Evolutionary conservation across 2,113 vertebrate species (phyloP), one percentile per base, ranked within the genome.

Genomic region (Murina feae): DNA sequence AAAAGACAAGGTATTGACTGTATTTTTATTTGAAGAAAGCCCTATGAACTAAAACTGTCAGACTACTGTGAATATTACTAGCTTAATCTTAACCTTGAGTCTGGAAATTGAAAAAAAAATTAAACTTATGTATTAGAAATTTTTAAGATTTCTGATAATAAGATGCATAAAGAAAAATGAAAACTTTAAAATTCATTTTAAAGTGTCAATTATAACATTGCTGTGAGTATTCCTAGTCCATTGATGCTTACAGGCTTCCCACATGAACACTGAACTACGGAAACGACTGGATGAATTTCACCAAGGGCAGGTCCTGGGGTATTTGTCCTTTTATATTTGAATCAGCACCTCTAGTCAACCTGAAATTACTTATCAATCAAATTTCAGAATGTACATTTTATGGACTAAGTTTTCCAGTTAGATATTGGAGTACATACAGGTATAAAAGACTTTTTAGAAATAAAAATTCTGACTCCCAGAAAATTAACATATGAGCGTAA

Each of bases 1-100:
- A 3, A 95, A 94, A 81, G 68, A 66, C 20, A 84, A 95, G 96
- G 80, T 71, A 2, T 20, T 90, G 0, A 39, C 39, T 96, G 63
- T 95, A 0, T 87, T 91, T 78, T 25, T 51, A 53, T 39, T 3
- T 84, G 18, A 68, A 9, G 1, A 21, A 90, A 85, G 58, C 0
- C 16, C 65, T 66, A 65, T 58, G 18, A 93, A 44, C 39, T n/a
- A 30, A 93, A 39, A 11, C 0, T 75, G 72, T 93, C 75, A 4
- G 65, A 39, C 42, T 79, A 5, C 44, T 42, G 11, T 71, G 51
- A 95, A 66, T 93, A 13, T 86, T 86, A 13, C 74, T 79, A n/a
- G 4, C 35, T 88, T 55, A 55, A 11, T 75, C 39, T 30, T 53
- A 51, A 21, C 2, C 7, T 55, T 58, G 4, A 76, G 12, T 6